These are phyloP conservation scores for Chalcis sispes DNA, from an alignment of 2,888 invertebrate species.

Conservation along the genomic window DNA sequence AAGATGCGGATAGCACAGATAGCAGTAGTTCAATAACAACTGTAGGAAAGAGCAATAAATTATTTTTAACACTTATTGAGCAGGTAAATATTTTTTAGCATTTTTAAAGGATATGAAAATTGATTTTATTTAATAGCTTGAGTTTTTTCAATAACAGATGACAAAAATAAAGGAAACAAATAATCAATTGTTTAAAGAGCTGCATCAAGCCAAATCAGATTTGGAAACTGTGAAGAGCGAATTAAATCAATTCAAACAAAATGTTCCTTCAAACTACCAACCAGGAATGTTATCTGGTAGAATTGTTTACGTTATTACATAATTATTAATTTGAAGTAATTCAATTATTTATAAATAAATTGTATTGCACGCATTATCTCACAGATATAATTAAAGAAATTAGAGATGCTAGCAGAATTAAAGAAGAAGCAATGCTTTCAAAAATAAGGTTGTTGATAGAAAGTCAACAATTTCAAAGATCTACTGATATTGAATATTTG, in stretches of 20 bases:
- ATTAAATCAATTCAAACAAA: conserved; percentile 68
- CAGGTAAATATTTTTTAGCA: conserved; percentile 79
- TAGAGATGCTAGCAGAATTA: conserved; percentile 71
- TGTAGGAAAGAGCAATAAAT: conserved; percentile 79
- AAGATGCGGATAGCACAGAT: conserved; percentile 77
- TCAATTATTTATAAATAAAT: not conserved
- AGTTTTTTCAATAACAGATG: conserved; percentile 65
- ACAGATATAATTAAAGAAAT: conserved; percentile 74
- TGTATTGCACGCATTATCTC: not conserved
- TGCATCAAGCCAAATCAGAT: conserved; percentile 85
- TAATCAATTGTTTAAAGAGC: conserved; percentile 85
- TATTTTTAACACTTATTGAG: conserved; percentile 82
- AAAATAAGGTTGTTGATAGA: conserved; percentile 71
- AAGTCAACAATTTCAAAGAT: conserved; percentile 65
- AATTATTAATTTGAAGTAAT: not conserved
- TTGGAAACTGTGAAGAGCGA: conserved; percentile 72
- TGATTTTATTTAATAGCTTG: conserved; percentile 4
- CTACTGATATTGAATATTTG: conserved; percentile 66
- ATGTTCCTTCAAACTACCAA: conserved; percentile 69
- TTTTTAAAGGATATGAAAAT: conserved; percentile 10
- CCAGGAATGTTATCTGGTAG: conserved; percentile 75
- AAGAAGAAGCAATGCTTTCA: conserved; percentile 71
- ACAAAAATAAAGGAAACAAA: conserved; percentile 83
- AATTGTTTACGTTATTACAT: conserved; percentile 8
- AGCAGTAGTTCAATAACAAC: conserved; percentile 77